Conservation (phyloP, 2,888 invertebrate species). For the Lochmaea crataegi region DNA sequence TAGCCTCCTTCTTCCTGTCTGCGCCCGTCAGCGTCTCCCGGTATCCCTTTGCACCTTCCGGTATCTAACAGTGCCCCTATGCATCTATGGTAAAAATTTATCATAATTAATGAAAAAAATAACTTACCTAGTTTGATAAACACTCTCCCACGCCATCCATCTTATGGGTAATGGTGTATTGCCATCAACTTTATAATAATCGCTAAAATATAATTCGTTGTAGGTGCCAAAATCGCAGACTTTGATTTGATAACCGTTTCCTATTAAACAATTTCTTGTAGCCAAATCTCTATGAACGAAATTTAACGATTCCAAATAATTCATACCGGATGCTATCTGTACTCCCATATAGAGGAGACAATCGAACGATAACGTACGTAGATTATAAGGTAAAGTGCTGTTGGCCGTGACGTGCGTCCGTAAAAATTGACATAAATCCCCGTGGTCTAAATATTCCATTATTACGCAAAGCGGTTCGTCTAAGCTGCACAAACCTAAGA, state of each 20-base stretch:
- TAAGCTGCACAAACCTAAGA: constrained; percentile 79
- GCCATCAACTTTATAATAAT: constrained; percentile 87
- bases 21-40: no score
- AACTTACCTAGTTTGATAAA: constrained; percentile 44
- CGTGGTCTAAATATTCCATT: constrained; percentile 85
- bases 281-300: constrained; percentile 93
- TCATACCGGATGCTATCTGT: constrained; percentile 91
- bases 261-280: constrained; percentile 88
- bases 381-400: constrained; percentile 70
- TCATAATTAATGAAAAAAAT: background rate
- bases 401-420: constrained; percentile 76
- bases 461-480: constrained; percentile 84
- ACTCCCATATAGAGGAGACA: constrained; percentile 84
- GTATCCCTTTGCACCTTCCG: no score
- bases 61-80: no score
- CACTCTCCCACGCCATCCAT: constrained; percentile 49
- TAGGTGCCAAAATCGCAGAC: constrained; percentile 89
- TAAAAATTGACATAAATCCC: constrained; percentile 85
- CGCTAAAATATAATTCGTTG: constrained; percentile 80
- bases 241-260: constrained; percentile 84
- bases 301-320: constrained; percentile 87
- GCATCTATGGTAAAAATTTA: no score
- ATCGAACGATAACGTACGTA: constrained; percentile 76
- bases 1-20: no score
- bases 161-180: constrained; percentile 80